Evolutionary conservation across 1,140 invertebrate species (phyloP).

Genomic region (Oncopodura yosiiana): DNA sequence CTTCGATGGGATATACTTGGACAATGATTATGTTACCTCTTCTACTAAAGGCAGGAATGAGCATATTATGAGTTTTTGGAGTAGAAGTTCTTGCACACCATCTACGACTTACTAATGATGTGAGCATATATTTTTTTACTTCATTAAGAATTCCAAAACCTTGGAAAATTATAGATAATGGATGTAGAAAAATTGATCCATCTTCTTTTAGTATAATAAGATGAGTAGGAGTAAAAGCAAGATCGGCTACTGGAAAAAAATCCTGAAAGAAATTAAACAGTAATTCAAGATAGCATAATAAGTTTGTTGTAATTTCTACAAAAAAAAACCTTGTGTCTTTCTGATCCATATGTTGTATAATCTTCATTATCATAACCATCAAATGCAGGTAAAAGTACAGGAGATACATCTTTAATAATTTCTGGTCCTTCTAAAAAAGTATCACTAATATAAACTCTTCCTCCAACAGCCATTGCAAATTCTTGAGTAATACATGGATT

Average conservation of each 20-base stretch:
- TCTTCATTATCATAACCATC: not conserved
- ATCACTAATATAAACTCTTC: not conserved
- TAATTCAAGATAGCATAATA: too few species aligned
- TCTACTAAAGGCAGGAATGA: not conserved
- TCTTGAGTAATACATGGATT: constrained; percentile 9
- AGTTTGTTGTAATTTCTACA: too few species aligned
- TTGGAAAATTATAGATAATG: not conserved
- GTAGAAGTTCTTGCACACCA: constrained; percentile 3
- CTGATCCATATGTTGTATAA: not conserved
- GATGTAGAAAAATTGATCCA: not conserved
- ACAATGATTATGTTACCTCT: constrained; percentile 3
- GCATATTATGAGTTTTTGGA: constrained; percentile 3
- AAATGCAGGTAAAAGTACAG: not conserved
- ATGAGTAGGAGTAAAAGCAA: not conserved
- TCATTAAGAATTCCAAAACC: constrained; percentile 1
- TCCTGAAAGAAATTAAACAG: too few species aligned
- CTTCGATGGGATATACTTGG: not conserved
- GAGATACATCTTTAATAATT: not conserved
- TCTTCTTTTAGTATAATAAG: not conserved
- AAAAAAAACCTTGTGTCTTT: too few species aligned
- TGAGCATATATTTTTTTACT: not conserved
- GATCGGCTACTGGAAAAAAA: not conserved
- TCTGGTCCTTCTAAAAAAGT: not conserved
- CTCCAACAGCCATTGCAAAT: not conserved
- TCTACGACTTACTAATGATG: not conserved